Evolutionary conservation across 2,113 vertebrate genomes (phyloP), one percentile per base, ranked within the genome.

Genomic region (Tauraco erythrolophus): DNA sequence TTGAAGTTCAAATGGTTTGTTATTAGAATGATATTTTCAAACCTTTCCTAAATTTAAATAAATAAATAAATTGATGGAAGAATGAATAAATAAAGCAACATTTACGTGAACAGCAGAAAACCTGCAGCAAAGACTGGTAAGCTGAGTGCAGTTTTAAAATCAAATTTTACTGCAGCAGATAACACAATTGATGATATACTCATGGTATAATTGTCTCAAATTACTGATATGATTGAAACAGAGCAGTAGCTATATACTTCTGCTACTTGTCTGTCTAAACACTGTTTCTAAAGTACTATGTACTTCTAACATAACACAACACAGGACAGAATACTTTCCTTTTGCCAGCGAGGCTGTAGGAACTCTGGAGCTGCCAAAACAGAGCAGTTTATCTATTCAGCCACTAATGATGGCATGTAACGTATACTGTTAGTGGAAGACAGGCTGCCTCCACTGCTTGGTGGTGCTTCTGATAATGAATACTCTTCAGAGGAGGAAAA

Each of bases 91-190:
- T 69, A 31, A 45, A 30, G 0, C n/a, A 82, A 24, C 61, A 76
- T 79, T 95, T 95, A 94, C 95, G 53, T 64, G 89, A 92, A 57
- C 31, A 84, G 19, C 19, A 79, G 48, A 92, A 94, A 95, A 84
- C 64, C 50, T 79, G 72, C 76, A 88, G 80, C 45, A 50, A 90
- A 93, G 65, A 69, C 71, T 39, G n/a, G 27, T 84, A 94, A 94
- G 95, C 77, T 79, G 91, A 97, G 77, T 79, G 70, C 58, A 95
- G 19, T 61, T 94, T 71, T 56, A 22, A 14, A 94, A 98, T 98
- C 86, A 82, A 91, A 96, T 98, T 98, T 95, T 94, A 58, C 79
- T 70, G 33, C 60, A 88, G 70, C 58, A 96, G 89, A 97, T 93
- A 95, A 97, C 72, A 79, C 31, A 86, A 83, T 8, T 94, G 89